Conservation (phyloP, 2,797 vertebrate species). For the Hapalemur alaotrensis region DNA sequence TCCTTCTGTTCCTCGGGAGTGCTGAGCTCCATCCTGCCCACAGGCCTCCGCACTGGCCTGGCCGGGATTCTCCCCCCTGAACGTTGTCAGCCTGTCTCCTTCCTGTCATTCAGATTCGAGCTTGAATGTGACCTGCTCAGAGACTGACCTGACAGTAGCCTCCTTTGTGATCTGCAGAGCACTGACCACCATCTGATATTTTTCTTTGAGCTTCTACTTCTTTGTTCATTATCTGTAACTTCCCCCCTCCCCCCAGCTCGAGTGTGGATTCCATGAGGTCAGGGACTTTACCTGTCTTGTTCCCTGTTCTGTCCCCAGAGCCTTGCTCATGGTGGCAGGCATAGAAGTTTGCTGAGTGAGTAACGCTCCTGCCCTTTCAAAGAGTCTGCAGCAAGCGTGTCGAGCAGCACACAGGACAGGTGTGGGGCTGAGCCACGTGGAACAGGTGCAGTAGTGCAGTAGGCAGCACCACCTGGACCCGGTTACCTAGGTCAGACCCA, state of each 20-base stretch:
- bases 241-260: no score
- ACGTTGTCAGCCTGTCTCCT: background rate
- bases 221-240: background rate
- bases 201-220: background rate
- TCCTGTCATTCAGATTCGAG: background rate
- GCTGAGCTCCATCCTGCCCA: background rate
- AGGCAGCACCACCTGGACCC: background rate
- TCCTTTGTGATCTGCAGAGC: background rate
- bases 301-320: background rate
- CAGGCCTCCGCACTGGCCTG: no score
- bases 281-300: background rate
- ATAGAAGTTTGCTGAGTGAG: background rate
- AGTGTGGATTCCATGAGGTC: background rate
- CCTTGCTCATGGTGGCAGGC: background rate
- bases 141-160: background rate
- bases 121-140: background rate
- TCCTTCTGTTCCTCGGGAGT: background rate
- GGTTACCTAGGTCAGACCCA: background rate
- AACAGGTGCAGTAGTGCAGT: no score
- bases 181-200: background rate
- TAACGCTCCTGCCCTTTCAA: background rate
- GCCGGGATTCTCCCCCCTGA: background rate
- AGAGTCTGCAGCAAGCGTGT: background rate
- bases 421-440: background rate
- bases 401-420: background rate